Percentiles rank a stretch among this genome's conserved stretches.
Conservation (phyloP, 64 coral and sea anemone species). For the Actinia equina region DNA sequence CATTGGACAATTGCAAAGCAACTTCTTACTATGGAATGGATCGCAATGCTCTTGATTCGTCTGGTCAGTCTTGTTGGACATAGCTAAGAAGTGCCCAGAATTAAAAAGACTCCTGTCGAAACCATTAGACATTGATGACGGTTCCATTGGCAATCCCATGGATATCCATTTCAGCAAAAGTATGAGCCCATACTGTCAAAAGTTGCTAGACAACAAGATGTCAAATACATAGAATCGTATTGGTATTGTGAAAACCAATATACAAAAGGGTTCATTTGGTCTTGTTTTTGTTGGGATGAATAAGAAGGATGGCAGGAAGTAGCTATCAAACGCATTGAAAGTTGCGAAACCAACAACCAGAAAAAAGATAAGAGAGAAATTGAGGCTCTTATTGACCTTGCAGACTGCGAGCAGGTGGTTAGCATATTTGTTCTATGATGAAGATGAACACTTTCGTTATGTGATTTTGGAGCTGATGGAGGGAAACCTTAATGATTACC, state of each 20-base stretch:
- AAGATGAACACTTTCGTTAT: constrained; percentile 36
- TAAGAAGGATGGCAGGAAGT: constrained; percentile 63
- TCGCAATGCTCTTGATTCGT: not conserved
- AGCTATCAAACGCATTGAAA: constrained; percentile 48
- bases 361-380: constrained; percentile 33
- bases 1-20: not conserved
- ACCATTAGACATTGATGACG: not conserved
- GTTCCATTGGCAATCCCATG: not conserved
- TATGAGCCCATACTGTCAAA: constrained; percentile 23
- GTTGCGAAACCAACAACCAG: not conserved
- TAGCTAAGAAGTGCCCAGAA: not conserved
- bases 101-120: not conserved
- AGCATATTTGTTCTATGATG: constrained; percentile 39
- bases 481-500: constrained; percentile 48
- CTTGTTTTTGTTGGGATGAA: constrained; percentile 48
- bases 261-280: constrained; percentile 45
- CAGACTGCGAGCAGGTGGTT: constrained; percentile 37
- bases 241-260: constrained; percentile 31
- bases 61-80: constrained; percentile 1
- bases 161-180: constrained; percentile 35
- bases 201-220: constrained; percentile 23
- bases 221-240: too few species aligned
- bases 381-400: constrained; percentile 8
- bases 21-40: not conserved
- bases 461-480: constrained; percentile 77